Evolutionary conservation across 2,888 invertebrate genomes (phyloP).

Genomic region (Leptogaster cylindrica): DNA sequence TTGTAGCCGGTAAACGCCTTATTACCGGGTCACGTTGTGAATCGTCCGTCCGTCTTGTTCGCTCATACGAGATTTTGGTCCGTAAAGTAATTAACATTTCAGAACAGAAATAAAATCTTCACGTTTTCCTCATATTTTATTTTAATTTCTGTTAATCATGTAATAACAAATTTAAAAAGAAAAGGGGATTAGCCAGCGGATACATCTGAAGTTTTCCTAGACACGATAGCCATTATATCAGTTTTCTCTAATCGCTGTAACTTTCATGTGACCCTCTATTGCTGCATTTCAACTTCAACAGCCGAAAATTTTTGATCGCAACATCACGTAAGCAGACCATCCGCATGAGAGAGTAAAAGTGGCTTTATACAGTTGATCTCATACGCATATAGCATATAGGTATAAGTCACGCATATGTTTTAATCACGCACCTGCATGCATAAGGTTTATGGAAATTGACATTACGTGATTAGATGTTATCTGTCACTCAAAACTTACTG

Average conservation of each 20-base stretch:
- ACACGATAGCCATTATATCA: slow-evolving; percentile 6
- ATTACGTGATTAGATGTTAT: slow-evolving; percentile 47
- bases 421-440: slow-evolving; percentile 41
- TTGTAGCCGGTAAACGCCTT: too few relatives aligned
- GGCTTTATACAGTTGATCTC: slow-evolving; percentile 17
- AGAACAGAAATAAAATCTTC: too few relatives aligned
- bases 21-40: too few relatives aligned
- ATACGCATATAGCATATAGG: slow-evolving; percentile 1
- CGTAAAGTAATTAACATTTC: too few relatives aligned
- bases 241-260: slow-evolving; percentile 23
- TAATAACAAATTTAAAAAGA: slow-evolving; percentile 27
- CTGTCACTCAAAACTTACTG: slow-evolving; percentile 45
- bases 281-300: slow-evolving; percentile 26
- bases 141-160: slow-evolving; percentile 38
- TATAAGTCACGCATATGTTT: slow-evolving; percentile 3
- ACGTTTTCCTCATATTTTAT: too few relatives aligned
- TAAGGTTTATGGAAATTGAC: slow-evolving; percentile 45
- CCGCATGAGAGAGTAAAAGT: not conserved
- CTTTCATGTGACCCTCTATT: slow-evolving; percentile 32
- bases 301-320: slow-evolving; percentile 28
- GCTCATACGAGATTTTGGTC: too few relatives aligned
- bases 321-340: slow-evolving; percentile 4
- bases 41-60: too few relatives aligned
- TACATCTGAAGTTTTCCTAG: not conserved
- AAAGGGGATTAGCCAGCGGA: not conserved